Conservation (phyloP, 2,888 invertebrate species). For the Diarsia brunnea region DNA sequence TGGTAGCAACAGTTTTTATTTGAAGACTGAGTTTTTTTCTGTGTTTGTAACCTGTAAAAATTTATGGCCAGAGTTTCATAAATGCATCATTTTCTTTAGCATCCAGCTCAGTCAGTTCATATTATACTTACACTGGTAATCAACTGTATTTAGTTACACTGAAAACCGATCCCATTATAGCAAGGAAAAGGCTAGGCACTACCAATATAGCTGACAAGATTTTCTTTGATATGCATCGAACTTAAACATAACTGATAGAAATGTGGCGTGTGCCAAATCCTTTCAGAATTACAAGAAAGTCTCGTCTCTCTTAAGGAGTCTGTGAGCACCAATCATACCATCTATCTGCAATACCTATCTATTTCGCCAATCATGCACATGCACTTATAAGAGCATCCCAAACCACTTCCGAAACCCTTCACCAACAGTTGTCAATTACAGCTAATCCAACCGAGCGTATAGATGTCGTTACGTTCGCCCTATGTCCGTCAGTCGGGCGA, state of each 20-base stretch:
- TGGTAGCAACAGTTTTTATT: neutral
- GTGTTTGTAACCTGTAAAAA: neutral
- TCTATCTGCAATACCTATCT: neutral
- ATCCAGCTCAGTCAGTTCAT: neutral
- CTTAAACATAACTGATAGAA: neutral
- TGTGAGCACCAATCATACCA: neutral
- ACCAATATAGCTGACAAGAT: too few relatives aligned
- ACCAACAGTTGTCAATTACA: conserved; percentile 34
- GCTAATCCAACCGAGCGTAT: conserved; percentile 10
- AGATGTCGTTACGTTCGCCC: conserved; percentile 15
- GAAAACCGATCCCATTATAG: neutral
- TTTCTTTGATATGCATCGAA: too few relatives aligned
- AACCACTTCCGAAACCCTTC: neutral
- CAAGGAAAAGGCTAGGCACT: too few relatives aligned
- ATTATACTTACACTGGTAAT: neutral
- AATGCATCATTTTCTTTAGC: neutral
- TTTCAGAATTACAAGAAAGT: neutral
- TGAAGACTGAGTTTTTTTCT: neutral
- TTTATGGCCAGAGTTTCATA: neutral
- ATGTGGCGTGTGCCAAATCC: neutral
- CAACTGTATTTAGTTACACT: neutral
- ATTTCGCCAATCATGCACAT: neutral
- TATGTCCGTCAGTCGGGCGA: neutral
- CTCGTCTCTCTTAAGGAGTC: neutral
- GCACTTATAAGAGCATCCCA: conserved; percentile 6